Conservation (phyloP, 2,797 vertebrate genomes). For the Otolemur crassicaudatus region DNA sequence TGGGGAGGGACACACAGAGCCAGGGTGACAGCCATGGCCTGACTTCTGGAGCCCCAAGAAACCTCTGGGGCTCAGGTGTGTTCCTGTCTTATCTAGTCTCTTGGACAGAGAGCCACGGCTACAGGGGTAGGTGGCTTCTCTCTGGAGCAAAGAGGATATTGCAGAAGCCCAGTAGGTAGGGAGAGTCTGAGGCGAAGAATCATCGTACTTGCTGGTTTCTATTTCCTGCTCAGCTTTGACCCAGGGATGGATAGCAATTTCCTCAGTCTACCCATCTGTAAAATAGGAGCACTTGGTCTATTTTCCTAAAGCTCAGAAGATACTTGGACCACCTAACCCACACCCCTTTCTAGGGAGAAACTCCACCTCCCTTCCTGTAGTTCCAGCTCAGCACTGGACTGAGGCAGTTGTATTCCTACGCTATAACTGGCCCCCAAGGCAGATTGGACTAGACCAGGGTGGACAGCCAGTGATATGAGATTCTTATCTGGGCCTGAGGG, state of each 20-base stretch:
- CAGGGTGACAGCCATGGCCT: neutral
- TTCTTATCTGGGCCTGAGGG: neutral
- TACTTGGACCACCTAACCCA: neutral
- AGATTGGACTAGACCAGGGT: neutral
- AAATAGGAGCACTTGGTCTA: neutral
- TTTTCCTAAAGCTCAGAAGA: neutral
- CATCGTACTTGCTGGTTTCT: neutral
- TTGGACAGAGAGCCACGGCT: neutral
- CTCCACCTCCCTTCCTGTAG: rapidly evolving
- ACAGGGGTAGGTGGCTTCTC: neutral
- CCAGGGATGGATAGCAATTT: neutral
- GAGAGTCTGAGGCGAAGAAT: neutral
- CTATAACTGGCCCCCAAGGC: neutral
- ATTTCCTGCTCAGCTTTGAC: neutral
- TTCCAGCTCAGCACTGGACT: neutral
- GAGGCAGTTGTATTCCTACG: neutral
- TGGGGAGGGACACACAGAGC: neutral
- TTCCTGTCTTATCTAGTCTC: neutral
- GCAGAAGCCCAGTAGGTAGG: neutral
- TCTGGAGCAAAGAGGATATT: neutral
- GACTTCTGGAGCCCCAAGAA: neutral
- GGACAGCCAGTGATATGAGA: neutral
- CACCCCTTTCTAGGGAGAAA: neutral
- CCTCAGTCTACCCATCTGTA: neutral
- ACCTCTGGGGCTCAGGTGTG: neutral